phyloP scores from a whole-genome alignment of 2,797 vertebrate genomes.

The Merluccius polli region DNA sequence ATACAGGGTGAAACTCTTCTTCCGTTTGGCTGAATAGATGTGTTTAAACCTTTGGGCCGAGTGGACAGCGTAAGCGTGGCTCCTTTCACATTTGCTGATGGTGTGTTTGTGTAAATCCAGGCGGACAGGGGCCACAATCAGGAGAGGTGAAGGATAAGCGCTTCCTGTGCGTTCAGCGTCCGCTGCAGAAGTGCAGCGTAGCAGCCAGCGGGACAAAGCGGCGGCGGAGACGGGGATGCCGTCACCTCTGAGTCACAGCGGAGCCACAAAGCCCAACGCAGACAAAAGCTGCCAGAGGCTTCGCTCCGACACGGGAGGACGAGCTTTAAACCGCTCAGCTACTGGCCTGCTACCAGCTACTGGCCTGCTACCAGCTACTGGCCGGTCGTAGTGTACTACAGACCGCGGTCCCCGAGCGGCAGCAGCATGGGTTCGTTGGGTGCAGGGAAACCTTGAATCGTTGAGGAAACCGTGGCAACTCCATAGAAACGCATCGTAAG shows the following conservation, averaged over 20 bases:
- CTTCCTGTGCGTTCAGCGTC: slow-evolving; percentile 67
- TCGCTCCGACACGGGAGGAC: not conserved
- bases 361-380: no score
- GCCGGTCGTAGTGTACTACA: no score
- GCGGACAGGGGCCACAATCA: slow-evolving; percentile 59
- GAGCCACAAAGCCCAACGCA: slow-evolving; percentile 38
- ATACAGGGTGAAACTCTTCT: slow-evolving; percentile 33
- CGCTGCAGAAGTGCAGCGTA: slow-evolving; percentile 71
- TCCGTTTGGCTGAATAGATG: slow-evolving; percentile 9
- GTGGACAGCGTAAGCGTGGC: slow-evolving; percentile 28
- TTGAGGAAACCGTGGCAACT: not conserved
- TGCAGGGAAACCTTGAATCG: no score
- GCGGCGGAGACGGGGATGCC: slow-evolving; percentile 46
- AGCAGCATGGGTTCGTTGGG: no score
- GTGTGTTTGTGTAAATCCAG: slow-evolving; percentile 74
- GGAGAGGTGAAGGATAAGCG: slow-evolving; percentile 56
- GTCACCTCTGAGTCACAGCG: slow-evolving; percentile 68
- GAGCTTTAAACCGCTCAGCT: no score
- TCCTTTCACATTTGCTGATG: slow-evolving; percentile 77
- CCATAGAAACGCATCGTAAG: no score
- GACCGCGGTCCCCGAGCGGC: no score
- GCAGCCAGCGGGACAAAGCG: slow-evolving; percentile 56
- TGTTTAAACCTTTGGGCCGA: slow-evolving; percentile 22
- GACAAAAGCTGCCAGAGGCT: no score
- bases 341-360: no score